Base-by-base conservation (phyloP, 30 jellyfish, hydroid and myxozoan species). In the Turritopsis dohrnii region DNA sequence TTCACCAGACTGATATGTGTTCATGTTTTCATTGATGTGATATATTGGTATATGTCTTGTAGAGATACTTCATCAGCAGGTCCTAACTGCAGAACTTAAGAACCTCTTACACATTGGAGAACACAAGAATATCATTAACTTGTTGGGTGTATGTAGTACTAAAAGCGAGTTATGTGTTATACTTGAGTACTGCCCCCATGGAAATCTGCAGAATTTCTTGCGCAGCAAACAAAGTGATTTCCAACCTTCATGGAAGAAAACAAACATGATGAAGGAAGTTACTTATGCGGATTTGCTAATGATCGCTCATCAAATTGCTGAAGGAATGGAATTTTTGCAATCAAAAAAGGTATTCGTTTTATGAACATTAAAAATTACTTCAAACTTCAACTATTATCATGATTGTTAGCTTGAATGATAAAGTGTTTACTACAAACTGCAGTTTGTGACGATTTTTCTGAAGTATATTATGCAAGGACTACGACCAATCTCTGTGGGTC, bases 61-160 rank as follows among this genome's bases (percentile, higher is more conserved):
- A 41, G 60, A 41, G 60, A 41, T 3, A 13, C 60, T 41, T 41
- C 60, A 41, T 41, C 60, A 41, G 9, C 60, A 85, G 53, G 96
- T 81, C 52, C 89, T 89, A 52, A 90, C 94, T 21, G 85, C 96
- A 0, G 96, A 89, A 71, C 81, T 89, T 80, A 89, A 89, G 74
- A 83, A 84, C 65, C 84, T 89, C 52, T 81, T 84, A 13, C 96
- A 81, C 75, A 66, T 89, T 23, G 96, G 96, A 75, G 89, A 85
- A 53, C 96, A 89, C 66, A 86, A 85, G 82, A 89, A 89, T 75
- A 84, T 89, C 18, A 94, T 89, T 29, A 89, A 85, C 66, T 54
- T 89, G 29, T 88, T 89, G 18, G 96, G 96, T n/a, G 96, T 94
- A 0, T 89, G 96, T 83, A 89, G 90, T 17, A 66, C 41, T 29